Percentiles rank a stretch among this genome's conserved stretches.
Evolutionary conservation across 2,113 vertebrate species (phyloP).

Genomic region (Tautogolabrus adspersus): DNA sequence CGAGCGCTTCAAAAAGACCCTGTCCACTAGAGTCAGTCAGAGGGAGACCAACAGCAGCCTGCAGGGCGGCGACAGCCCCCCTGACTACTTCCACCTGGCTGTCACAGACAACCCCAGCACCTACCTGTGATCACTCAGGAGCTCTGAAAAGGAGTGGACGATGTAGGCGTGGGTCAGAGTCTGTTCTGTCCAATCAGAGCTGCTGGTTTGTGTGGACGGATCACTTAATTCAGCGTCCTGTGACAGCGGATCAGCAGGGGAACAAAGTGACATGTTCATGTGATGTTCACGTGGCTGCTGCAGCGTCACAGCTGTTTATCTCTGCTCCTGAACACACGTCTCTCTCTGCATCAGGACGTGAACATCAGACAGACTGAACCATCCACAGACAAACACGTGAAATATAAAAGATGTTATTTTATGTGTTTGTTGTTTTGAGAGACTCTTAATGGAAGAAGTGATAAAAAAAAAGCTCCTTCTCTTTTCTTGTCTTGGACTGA

Average conservation of each 20-base stretch:
- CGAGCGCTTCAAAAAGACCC: conserved; percentile 72
- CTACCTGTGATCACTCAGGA: conserved; percentile 78
- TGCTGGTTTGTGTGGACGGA: not conserved
- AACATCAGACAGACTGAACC: no score
- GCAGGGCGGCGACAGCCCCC: conserved; percentile 61
- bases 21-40: conserved; percentile 72
- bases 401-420: not conserved
- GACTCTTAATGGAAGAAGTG: no score
- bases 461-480: not conserved
- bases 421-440: not conserved
- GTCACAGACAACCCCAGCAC: conserved; percentile 84
- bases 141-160: not conserved
- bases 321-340: no score
- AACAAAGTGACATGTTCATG: not conserved
- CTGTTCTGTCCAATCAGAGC: conserved; percentile 7
- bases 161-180: not conserved
- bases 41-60: conserved; percentile 64
- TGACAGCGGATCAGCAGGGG: not conserved
- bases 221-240: not conserved
- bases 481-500: not conserved
- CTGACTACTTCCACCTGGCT: conserved; percentile 93
- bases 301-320: not conserved
- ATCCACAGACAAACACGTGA: no score
- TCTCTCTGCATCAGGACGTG: no score
- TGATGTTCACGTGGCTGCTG: not conserved